Evolutionary conservation across 2,888 invertebrate genomes (phyloP), one percentile per base, ranked within the genome.

Genomic region (Hemistola chrysoprasaria): DNA sequence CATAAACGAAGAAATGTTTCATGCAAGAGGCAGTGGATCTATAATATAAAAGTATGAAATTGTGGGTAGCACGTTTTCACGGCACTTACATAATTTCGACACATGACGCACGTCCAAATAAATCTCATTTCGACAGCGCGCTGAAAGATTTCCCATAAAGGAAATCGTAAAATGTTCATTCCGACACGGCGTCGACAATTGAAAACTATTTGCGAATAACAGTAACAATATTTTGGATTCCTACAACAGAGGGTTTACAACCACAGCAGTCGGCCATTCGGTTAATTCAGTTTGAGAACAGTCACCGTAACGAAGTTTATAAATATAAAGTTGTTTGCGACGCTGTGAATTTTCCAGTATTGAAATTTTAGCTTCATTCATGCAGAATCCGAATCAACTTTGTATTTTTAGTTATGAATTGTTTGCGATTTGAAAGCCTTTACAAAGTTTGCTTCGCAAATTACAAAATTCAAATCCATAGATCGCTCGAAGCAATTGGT

Each of bases 61-160:
- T 16, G 16, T 16, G 16, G 16, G 16, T 16, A 16, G 16, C 16
- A 16, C 16, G 16, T 16, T 16, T 16, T 16, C 16, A 16, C n/a
- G n/a, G n/a, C n/a, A n/a, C n/a, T n/a, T n/a, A n/a, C 16, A 43
- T 37, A 43, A 24, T 33, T 43, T 43, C 33, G 37, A 33, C 37
- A 43, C 23, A 28, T 43, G 37, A 33, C 37, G 37, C 23, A 23
- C 37, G 37, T 37, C 42, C 37, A 37, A 37, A 37, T 33, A 43
- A 37, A 43, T 43, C 32, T 24, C 25, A 43, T 43, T 43, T 32
- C 24, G 32, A 21, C 28, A 43, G 29, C 36, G 37, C 23, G 24
- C 31, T 21, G 28, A 29, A 11, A 37, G 28, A 37, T 43, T 37
- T 23, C 22, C 16, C 10, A 7, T 23, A 10, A 28, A 26, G 27